Evolutionary conservation across 2,888 invertebrate genomes (phyloP), one percentile per base, ranked within the genome.

Genomic region (Slavum lentiscoides): DNA sequence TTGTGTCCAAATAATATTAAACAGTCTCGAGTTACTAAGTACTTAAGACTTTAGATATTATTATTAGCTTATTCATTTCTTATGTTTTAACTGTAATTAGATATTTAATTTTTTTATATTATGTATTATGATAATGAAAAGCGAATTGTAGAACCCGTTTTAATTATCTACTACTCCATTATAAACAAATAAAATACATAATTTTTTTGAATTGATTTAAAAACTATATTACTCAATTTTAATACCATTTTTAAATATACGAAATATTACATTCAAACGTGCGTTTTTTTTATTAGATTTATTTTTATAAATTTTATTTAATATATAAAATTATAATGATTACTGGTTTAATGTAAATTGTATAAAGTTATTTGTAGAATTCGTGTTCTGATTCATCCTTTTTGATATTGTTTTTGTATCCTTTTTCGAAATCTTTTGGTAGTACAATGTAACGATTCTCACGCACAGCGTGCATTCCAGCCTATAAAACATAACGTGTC

Each of bases 341-440:
- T 49, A 6, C 61, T n/a, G 39, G 21, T 62, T 53, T 21, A 62
- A 21, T 64, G 53, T 55, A 49, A 77, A 23, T 23, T 23, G 13
- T 59, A 43, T 7, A 49, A 23, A 80, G 2, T 91, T 96, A 99
- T 90, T 98, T 98, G 88, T 99, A 99, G 89, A 99, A 99, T 87
- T 99, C 99, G 86, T 98, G 98, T 89, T 99, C 98, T 85, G 97
- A 94, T 87, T 97, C 98, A 87, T 99, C 98, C 87, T 99, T 99
- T 89, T 98, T 98, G 86, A 97, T 97, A 86, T 98, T 98, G 86
- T 98, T 98, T 87, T 99, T 99, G 89, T 99, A 99, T 59, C 98
- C 99, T 87, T 99, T 99, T 87, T 99, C 99, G 85, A 99, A 99
- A 89, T 99, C 99, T 88, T 99, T 99, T 9, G 97, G 95, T 80